phyloP scores from a whole-genome alignment of 1,140 invertebrate species.

The Andricus grossulariae region DNA sequence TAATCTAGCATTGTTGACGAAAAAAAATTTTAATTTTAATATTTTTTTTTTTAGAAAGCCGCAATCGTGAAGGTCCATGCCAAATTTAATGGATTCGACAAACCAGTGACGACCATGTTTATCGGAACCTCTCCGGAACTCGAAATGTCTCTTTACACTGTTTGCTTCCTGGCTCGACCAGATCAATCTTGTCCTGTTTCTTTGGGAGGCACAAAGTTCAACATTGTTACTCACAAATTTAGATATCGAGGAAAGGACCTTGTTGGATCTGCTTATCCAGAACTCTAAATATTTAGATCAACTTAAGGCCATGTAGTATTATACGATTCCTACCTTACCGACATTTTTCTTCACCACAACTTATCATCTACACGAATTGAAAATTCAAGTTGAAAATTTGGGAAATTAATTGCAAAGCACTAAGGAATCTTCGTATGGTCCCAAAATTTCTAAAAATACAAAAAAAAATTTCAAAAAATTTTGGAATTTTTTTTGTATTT shows the following conservation, averaged over 20 bases:
- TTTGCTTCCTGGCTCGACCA: constrained; percentile 86
- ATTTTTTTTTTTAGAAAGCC: constrained; percentile 81
- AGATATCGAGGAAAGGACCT: constrained; percentile 84
- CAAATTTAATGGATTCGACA: constrained; percentile 83
- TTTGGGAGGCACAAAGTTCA: constrained; percentile 82
- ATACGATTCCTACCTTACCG: too few species aligned
- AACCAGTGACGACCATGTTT: constrained; percentile 88
- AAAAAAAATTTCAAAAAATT: too few species aligned
- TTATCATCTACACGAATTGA: too few species aligned
- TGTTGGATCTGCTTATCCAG: constrained; percentile 88
- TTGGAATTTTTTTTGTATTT: too few species aligned
- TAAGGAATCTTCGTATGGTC: too few species aligned
- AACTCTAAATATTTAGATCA: constrained; percentile 77
- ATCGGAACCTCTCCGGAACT: constrained; percentile 95
- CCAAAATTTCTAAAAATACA: too few species aligned
- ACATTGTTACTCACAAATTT: constrained; percentile 85
- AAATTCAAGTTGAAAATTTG: too few species aligned
- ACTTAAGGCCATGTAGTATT: too few species aligned
- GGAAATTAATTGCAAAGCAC: too few species aligned
- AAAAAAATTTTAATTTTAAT: constrained; percentile 49
- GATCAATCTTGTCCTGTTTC: constrained; percentile 84
- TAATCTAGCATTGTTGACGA: not conserved
- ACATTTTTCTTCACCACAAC: too few species aligned
- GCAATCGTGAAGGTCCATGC: constrained; percentile 87
- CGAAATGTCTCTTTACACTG: constrained; percentile 92